phyloP scores from a whole-genome alignment of 2,888 invertebrate species.

The Cantharis flavilabris region DNA sequence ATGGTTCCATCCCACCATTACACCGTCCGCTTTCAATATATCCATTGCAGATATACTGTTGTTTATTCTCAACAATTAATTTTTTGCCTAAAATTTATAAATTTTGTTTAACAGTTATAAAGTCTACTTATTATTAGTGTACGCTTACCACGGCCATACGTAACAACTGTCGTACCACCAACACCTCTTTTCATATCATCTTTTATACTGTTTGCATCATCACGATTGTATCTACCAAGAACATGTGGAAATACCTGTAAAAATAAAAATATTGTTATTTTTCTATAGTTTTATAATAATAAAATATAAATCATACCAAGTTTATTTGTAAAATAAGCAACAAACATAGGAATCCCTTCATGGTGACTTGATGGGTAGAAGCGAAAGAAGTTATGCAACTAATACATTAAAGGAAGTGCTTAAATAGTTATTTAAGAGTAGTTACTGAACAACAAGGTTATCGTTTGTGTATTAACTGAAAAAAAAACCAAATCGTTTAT shows the following conservation, averaged over 20 bases:
- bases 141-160: not conserved
- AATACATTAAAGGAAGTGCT: not conserved
- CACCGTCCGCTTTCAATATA: not conserved
- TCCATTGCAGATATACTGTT: not conserved
- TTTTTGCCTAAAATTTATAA: not conserved
- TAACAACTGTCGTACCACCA: not conserved
- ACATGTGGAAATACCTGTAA: not conserved
- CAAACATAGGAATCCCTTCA: not conserved
- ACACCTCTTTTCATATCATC: not conserved
- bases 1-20: not conserved
- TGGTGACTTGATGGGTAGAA: not conserved
- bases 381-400: not conserved
- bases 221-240: not conserved
- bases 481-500: not conserved
- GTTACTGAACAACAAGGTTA: not conserved
- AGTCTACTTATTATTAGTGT: not conserved
- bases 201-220: not conserved
- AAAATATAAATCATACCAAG: not conserved
- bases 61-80: not conserved
- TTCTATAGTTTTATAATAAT: not conserved
- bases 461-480: not conserved
- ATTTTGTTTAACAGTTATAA: not conserved
- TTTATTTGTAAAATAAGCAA: not conserved
- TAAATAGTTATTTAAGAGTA: not conserved
- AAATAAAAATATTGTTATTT: not conserved